Evolutionary conservation across 2,888 invertebrate genomes (phyloP).

Genomic region (Acanthosepion pharaonis): DNA sequence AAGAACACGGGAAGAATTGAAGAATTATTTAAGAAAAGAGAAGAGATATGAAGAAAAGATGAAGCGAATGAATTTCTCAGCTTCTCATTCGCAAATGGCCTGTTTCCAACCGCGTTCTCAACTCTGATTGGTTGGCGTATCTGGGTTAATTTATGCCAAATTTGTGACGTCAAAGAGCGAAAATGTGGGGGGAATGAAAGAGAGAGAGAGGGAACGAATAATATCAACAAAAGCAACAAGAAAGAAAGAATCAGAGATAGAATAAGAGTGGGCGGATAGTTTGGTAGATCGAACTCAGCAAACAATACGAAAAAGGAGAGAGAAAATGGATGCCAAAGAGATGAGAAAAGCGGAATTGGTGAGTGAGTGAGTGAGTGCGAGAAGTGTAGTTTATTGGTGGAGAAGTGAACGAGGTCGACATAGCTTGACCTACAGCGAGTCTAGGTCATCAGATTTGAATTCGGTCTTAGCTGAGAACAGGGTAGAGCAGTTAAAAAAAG

Average conservation of each 20-base stretch:
- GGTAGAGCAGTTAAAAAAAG: not conserved
- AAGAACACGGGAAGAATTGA: not conserved
- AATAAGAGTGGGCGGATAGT: not conserved
- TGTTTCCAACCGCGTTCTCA: not conserved
- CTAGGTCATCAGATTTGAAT: constrained; percentile 21
- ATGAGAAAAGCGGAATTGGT: not conserved
- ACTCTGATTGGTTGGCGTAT: not conserved
- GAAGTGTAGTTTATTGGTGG: not conserved
- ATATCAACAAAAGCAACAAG: not conserved
- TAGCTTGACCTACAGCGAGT: constrained; percentile 2
- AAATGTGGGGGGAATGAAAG: not conserved
- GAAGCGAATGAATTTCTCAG: not conserved
- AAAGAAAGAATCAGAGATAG: not conserved
- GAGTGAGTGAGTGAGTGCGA: not conserved
- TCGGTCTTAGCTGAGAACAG: not conserved
- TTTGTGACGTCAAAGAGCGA: not conserved
- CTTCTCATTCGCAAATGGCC: not conserved
- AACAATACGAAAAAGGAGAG: not conserved
- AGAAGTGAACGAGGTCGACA: not conserved
- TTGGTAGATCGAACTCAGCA: not conserved
- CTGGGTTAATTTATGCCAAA: constrained; percentile 9
- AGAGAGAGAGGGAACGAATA: not conserved
- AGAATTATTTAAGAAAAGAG: not conserved
- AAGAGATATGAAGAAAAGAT: not conserved
- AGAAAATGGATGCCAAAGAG: no score